Base-by-base conservation (phyloP, 2,888 invertebrate genomes). In the Drosophila borealis region DNA sequence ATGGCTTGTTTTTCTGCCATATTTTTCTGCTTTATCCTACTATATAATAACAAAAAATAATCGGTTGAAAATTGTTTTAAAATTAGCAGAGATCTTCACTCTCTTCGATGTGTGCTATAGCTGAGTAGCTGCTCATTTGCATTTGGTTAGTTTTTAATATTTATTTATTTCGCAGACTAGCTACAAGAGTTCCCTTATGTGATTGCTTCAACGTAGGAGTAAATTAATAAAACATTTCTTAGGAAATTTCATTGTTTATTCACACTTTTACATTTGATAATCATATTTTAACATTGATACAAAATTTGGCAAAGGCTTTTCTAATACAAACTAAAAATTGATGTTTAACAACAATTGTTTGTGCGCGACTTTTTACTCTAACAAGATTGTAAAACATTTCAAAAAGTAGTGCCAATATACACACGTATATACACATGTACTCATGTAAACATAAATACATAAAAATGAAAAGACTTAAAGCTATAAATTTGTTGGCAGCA, bases 271-370 rank as follows among this genome's bases (percentile, higher is more conserved):
- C 61, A 56, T 45, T 36, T 39, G 25, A 49, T 21, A 36, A 66
- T 68, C 25, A 21, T 61, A 57, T 46, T 60, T 34, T 11, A 70
- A 74, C 64, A 70, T 65, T 41, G 37, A 61, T 74, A 34, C 29
- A 61, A 54, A 74, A 50, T 74, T 74, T 74, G 76, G 71, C 74
- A 75, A 75, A 71, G 51, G 66, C 59, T 65, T 60, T 60, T 19
- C 25, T 39, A 56, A 44, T 49, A 65, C 42, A 74, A 49, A 46
- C 19, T 46, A 29, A 13, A 33, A 48, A 29, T 56, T 45, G 33
- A 53, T 37, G 14, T 41, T 56, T 48, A 64, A 74, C 44, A 69
- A 51, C 17, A 45, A 57, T 49, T 56, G 44, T 70, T 64, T 67
- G 60, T 63, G 76, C 63, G 59, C 48, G 50, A 51, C 34, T 33